Evolutionary conservation across 2,888 invertebrate species (phyloP).

Genomic region (Drosophila mettleri): DNA sequence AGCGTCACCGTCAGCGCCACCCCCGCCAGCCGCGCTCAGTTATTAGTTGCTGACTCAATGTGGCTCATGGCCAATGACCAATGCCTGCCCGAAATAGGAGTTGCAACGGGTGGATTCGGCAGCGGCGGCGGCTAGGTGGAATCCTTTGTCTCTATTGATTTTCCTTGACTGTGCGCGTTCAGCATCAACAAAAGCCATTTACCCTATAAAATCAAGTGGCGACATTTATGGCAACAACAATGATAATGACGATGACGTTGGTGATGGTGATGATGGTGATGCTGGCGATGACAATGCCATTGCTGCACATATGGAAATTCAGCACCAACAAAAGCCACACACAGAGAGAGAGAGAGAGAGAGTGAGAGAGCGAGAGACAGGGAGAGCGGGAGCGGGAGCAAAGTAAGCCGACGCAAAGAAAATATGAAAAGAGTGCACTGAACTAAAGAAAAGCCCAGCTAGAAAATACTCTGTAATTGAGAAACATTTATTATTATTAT

Average conservation of each 20-base stretch:
- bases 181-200: too few relatives aligned
- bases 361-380: not conserved
- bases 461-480: constrained; percentile 15
- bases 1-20: not conserved
- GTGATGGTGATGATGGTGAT: constrained; percentile 25
- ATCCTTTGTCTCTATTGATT: constrained; percentile 72
- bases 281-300: constrained; percentile 47
- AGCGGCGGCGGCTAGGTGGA: constrained; percentile 4
- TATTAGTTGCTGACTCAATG: constrained; percentile 29
- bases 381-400: not conserved
- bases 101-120: not conserved
- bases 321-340: constrained; percentile 51
- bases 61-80: constrained; percentile 32
- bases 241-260: constrained; percentile 21
- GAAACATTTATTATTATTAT: too few relatives aligned
- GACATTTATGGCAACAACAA: constrained; percentile 51
- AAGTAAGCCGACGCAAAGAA: constrained; percentile 51
- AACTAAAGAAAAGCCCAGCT: not conserved
- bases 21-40: not conserved
- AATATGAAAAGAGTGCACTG: constrained; percentile 12
- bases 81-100: constrained; percentile 24
- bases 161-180: constrained; percentile 45
- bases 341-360: constrained; percentile 11
- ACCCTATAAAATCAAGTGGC: constrained; percentile 53
- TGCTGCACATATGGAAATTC: constrained; percentile 63